These are phyloP conservation scores for Pomatostomus ruficeps DNA, from an alignment of 2,113 vertebrate species.

Conservation along the genomic window DNA sequence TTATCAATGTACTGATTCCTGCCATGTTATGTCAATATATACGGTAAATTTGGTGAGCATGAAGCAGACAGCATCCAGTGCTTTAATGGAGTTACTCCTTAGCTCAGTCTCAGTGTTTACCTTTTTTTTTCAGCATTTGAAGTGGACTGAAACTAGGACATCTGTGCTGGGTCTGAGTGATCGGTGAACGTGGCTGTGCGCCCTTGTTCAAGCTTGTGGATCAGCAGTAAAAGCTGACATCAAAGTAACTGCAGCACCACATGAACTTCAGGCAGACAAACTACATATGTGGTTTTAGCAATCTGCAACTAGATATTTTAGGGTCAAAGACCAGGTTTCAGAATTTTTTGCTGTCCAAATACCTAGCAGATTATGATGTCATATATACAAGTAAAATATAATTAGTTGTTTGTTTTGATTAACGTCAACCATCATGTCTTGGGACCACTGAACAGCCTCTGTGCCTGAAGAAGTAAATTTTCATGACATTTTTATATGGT, in stretches of 20 bases:
- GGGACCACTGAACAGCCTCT: not conserved
- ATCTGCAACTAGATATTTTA: not conserved
- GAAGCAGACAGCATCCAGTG: not conserved
- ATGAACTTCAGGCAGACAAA: not conserved
- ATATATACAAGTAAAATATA: not conserved
- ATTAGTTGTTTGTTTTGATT: constrained; percentile 9
- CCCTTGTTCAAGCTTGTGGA: not conserved
- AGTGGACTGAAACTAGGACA: not conserved
- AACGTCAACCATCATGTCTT: not conserved
- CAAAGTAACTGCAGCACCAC: not conserved
- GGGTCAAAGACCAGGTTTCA: not conserved
- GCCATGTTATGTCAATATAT: not conserved
- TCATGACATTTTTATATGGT: not conserved
- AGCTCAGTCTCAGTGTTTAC: not conserved
- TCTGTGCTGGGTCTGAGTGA: not conserved
- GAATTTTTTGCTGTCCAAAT: not conserved
- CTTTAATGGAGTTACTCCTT: not conserved
- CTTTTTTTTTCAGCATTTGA: not conserved
- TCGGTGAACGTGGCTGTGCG: not conserved
- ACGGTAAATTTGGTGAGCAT: not conserved
- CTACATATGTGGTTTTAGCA: not conserved
- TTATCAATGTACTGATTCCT: not conserved
- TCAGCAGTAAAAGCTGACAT: not conserved
- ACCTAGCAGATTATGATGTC: not conserved
- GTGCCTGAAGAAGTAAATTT: not conserved